Conservation (phyloP, 2,113 vertebrate species). For the Pedionomus torquatus region DNA sequence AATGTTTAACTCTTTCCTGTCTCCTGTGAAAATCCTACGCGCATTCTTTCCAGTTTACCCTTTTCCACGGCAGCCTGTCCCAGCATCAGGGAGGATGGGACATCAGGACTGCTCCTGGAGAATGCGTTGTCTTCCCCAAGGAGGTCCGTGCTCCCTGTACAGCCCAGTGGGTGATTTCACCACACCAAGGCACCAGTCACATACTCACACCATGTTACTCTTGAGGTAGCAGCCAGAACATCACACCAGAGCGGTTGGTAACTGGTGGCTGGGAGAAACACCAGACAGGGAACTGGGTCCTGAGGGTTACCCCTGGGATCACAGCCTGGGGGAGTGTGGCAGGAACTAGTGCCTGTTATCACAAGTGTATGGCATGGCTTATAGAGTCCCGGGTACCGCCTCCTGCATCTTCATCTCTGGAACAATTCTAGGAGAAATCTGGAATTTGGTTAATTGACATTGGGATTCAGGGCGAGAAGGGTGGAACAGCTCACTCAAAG, state of each 20-base stretch:
- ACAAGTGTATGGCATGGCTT: not conserved
- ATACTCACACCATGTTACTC: not conserved
- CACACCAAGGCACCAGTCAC: not conserved
- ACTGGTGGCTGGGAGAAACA: not conserved
- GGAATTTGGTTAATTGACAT: not conserved
- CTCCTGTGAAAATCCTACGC: not conserved
- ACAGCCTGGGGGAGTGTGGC: not conserved
- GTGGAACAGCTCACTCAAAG: not conserved
- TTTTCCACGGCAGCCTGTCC: not conserved
- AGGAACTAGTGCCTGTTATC: not conserved
- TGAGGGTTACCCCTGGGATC: rapidly evolving
- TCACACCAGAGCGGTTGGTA: rapidly evolving
- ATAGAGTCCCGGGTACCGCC: not conserved
- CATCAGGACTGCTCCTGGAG: not conserved
- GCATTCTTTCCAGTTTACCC: not conserved
- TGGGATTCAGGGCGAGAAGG: not conserved
- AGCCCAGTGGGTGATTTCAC: not conserved
- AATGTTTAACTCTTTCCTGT: not conserved
- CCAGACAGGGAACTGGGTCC: not conserved
- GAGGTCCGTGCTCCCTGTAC: not conserved
- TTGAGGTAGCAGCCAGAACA: not conserved
- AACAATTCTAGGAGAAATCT: not conserved
- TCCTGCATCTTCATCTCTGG: not conserved
- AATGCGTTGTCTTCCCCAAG: not conserved
- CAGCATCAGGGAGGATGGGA: not conserved